Base-by-base conservation (phyloP, 2,888 invertebrate genomes). In the Papilio gigon region DNA sequence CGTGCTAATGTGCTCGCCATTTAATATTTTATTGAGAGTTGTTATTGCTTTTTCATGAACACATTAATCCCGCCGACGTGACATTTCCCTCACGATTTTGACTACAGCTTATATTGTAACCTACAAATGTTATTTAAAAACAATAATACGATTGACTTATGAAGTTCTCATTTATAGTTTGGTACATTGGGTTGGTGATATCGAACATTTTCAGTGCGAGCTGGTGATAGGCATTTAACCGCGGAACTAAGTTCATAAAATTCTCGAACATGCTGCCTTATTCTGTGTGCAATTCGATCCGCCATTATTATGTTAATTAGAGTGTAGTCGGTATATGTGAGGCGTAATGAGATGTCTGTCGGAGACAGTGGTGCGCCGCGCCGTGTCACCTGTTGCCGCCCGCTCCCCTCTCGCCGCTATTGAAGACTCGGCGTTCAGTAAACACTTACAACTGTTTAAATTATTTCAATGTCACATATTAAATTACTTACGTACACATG, bases 21-120 rank as follows among this genome's bases (percentile, higher is more conserved):
- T 47, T 47, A 12, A 47, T n/a, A 27, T n/a, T 14, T 53, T 50
- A 50, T 50, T 14, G 25, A 14, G 5, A 50, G 6, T 40, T 40
- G 25, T 53, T 53, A 53, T 50, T 50, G 50, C 27, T 50, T 25
- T 50, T 50, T 50, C 50, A 50, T 50, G 50, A 27, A 53, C 27
- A 53, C 27, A 53, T 53, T n/a, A 53, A 27, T 53, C n/a, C n/a
- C n/a, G n/a, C n/a, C n/a, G n/a, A 27, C 27, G 53, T 53, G 53
- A 53, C 27, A n/a, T 44, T 53, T 50, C 27, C 14, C 27, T 53
- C 53, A 53, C 53, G 53, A 53, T 53, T 53, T 6, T 25, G 11
- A 6, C 5, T 47, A 47, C 8, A 44, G 44, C 9, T 2, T 40
- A n/a, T 40, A n/a, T 40, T 40, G 14, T 40, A 40, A 40, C 37